Evolutionary conservation across 2,888 invertebrate genomes (phyloP).

Genomic region (Hyposoter dolosus): DNA sequence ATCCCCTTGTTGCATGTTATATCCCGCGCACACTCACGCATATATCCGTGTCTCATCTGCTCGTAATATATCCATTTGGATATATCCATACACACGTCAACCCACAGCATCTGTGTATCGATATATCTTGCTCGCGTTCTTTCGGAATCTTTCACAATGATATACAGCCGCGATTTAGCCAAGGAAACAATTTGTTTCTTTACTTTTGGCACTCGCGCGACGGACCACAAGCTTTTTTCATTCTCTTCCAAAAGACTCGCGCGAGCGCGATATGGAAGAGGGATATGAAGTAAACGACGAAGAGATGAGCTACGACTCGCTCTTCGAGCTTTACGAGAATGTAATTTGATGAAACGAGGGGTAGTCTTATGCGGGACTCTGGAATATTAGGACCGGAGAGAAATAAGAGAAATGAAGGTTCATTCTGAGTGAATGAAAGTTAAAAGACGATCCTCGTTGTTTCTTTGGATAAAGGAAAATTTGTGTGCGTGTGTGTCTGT

Average conservation of each 20-base stretch:
- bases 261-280: not conserved
- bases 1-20: constrained; percentile 68
- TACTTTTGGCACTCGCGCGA: constrained; percentile 49
- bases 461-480: constrained; percentile 2
- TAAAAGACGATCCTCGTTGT: constrained; percentile 2
- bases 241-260: not conserved
- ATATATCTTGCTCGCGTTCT: not conserved
- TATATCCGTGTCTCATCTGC: constrained; percentile 23
- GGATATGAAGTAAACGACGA: constrained; percentile 26
- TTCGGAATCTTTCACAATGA: constrained; percentile 37
- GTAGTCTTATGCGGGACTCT: not conserved
- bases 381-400: not conserved
- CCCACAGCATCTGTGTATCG: not conserved
- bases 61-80: constrained; percentile 32
- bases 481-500: not conserved
- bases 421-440: constrained; percentile 28
- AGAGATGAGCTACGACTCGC: constrained; percentile 39
- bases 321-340: constrained; percentile 27
- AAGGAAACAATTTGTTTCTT: constrained; percentile 62
- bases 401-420: not conserved
- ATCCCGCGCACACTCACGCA: constrained; percentile 36
- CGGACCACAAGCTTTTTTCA: constrained; percentile 17
- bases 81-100: constrained; percentile 1
- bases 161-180: constrained; percentile 59
- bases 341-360: constrained; percentile 33